A percentile compares a stretch with the other conserved stretches of the same genome.
Evolutionary conservation across 2,888 invertebrate species (phyloP).

Genomic region (Dynastes maya): DNA sequence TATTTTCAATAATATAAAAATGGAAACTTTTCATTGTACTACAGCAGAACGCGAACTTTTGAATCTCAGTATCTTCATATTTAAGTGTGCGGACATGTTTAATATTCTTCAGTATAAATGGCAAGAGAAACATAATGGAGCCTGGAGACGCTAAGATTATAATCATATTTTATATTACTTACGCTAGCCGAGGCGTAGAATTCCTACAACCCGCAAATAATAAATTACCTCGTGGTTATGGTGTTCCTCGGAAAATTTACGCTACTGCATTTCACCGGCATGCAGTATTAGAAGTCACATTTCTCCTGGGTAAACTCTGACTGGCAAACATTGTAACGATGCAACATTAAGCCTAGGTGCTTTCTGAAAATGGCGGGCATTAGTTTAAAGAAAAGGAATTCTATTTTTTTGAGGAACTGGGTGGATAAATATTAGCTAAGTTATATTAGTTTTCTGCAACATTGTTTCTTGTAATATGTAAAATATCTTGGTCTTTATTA

Average conservation of each 20-base stretch:
- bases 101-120: slow-evolving; percentile 22
- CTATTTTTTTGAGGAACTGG: not conserved
- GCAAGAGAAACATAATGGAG: slow-evolving; percentile 48
- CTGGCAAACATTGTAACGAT: not conserved
- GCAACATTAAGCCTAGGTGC: not conserved
- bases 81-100: slow-evolving; percentile 18
- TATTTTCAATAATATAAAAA: not conserved
- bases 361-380: not conserved
- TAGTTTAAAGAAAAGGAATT: not conserved
- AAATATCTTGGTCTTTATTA: not conserved
- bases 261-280: not conserved
- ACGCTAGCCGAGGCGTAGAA: slow-evolving; percentile 52
- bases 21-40: too few species aligned
- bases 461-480: not conserved
- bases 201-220: slow-evolving; percentile 55
- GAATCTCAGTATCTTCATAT: not conserved
- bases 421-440: not conserved
- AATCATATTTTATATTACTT: slow-evolving; percentile 58
- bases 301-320: slow-evolving; percentile 25
- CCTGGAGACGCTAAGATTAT: slow-evolving; percentile 53
- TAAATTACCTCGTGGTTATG: slow-evolving; percentile 54
- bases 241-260: slow-evolving; percentile 53
- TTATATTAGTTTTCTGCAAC: not conserved
- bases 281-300: slow-evolving; percentile 51
- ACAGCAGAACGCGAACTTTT: not conserved